phyloP scores from a whole-genome alignment of 2,113 vertebrate genomes.

The Brachypteracias leptosomus region DNA sequence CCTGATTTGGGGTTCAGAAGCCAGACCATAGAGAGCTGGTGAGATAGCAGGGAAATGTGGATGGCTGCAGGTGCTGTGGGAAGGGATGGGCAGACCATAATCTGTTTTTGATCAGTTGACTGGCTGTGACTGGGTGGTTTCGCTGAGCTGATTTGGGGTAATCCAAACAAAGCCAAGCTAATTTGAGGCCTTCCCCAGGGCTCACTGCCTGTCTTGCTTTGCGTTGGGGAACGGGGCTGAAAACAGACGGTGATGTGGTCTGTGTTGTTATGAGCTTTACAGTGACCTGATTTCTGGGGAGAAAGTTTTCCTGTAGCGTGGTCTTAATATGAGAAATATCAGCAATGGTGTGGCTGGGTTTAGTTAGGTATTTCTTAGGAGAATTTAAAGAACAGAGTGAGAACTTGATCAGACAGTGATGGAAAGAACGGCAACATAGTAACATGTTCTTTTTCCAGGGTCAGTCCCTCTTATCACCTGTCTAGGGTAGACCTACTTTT shows the following conservation, averaged over 20 bases:
- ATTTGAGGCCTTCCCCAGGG: conserved; percentile 24
- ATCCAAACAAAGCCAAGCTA: conserved; percentile 33
- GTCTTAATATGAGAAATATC: neutral
- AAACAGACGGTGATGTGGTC: conserved; percentile 7
- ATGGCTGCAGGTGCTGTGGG: neutral
- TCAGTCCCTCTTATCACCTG: conserved; percentile 45
- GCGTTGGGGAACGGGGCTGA: conserved; percentile 7
- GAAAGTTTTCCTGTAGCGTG: neutral
- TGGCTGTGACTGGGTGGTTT: conserved; percentile 7
- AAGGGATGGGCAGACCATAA: neutral
- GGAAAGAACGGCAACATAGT: conserved; percentile 2
- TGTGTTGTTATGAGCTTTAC: conserved; percentile 33
- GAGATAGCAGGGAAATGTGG: neutral
- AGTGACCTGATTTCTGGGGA: conserved; percentile 5
- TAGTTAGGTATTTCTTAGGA: neutral
- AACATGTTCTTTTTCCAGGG: conserved; percentile 6
- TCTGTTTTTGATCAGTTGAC: neutral
- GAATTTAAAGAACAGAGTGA: neutral
- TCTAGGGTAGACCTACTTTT: conserved; percentile 44
- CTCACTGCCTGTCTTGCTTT: conserved; percentile 5
- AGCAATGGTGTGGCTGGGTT: neutral
- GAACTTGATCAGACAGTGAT: conserved; percentile 22
- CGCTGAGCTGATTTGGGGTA: conserved; percentile 12
- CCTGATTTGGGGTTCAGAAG: neutral
- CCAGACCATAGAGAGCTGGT: neutral